phyloP scores from a whole-genome alignment of 2,797 vertebrate genomes.

The Corythornis leucogaster region DNA sequence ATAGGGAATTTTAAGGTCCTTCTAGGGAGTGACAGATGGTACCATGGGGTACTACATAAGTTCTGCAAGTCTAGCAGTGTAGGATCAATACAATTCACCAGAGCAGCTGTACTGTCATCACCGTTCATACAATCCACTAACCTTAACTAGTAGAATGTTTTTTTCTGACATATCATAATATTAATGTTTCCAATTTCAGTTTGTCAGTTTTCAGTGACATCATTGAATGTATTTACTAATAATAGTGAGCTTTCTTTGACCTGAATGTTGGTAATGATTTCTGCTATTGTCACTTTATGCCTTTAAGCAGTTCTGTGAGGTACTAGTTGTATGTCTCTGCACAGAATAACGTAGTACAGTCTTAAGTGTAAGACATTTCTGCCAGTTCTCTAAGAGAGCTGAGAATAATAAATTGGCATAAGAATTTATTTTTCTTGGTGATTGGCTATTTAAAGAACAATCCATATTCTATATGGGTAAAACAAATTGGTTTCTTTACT shows the following conservation, averaged over 20 bases:
- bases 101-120: background rate
- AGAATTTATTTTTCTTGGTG: background rate
- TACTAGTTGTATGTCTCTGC: background rate
- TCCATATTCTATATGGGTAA: background rate
- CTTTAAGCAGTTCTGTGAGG: background rate
- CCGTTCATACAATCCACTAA: background rate
- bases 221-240: background rate
- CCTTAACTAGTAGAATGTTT: background rate
- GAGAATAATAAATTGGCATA: background rate
- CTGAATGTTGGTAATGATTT: background rate
- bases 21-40: background rate
- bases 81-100: background rate
- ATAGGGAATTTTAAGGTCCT: background rate
- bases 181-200: background rate
- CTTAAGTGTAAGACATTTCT: background rate
- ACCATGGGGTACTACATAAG: accelerated
- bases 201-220: background rate
- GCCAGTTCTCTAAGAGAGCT: background rate
- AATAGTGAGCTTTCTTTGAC: background rate
- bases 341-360: background rate
- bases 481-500: slow-evolving; percentile 47
- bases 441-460: background rate
- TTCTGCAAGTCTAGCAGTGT: background rate
- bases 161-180: background rate
- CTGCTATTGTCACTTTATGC: background rate